A percentile compares a stretch with the other conserved stretches of the same genome.
phyloP scores from a whole-genome alignment of 2,888 invertebrate genomes.

The Cybosia mesomella region DNA sequence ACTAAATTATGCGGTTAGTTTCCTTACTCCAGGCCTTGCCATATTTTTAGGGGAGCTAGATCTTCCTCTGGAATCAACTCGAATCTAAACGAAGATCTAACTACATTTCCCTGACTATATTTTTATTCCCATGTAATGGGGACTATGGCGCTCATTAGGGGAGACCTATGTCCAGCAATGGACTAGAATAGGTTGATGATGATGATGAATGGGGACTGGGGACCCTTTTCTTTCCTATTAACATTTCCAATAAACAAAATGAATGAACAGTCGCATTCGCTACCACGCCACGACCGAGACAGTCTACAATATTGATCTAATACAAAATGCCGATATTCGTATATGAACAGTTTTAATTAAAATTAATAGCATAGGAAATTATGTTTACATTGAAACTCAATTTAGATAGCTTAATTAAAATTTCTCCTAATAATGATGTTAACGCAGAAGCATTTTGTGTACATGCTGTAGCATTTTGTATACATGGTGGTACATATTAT shows the following conservation, averaged over 20 bases:
- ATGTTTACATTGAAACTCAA: conserved; percentile 48
- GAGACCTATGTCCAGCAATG: too few relatives aligned
- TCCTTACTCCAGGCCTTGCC: too few relatives aligned
- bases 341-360: conserved; percentile 24
- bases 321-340: conserved; percentile 15
- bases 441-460: conserved; percentile 43
- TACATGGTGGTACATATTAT: conserved; percentile 41
- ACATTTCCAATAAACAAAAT: too few relatives aligned
- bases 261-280: background rate
- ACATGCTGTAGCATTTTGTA: conserved; percentile 27
- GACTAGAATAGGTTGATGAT: too few relatives aligned
- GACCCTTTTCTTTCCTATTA: too few relatives aligned
- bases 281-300: background rate
- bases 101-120: too few relatives aligned
- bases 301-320: conserved; percentile 4
- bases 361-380: conserved; percentile 45
- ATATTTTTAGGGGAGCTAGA: too few relatives aligned
- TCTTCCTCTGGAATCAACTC: too few relatives aligned
- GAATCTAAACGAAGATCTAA: too few relatives aligned
- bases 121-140: background rate
- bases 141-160: too few relatives aligned
- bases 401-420: conserved; percentile 48
- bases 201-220: too few relatives aligned
- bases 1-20: too few relatives aligned
- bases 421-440: conserved; percentile 48